These are phyloP conservation scores for Henricia sp. DNA, from an alignment of 53 echinoderm and acorn worm genomes.

Conservation along the genomic window DNA sequence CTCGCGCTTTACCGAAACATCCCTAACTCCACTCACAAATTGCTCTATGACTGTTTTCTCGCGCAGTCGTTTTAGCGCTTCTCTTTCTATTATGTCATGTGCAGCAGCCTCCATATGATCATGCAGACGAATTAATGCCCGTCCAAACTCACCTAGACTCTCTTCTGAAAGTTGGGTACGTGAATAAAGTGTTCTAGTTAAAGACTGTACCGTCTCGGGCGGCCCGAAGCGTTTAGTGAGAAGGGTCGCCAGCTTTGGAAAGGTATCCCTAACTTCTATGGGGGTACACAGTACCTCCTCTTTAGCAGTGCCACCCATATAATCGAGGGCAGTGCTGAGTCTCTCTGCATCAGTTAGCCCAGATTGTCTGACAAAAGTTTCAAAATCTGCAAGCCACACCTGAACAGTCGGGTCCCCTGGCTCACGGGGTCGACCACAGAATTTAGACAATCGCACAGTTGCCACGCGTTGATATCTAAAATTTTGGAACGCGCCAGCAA, in stretches of 20 bases:
- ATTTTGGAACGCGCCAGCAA: slow-evolving; percentile 8
- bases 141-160: not conserved
- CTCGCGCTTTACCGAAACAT: slow-evolving; percentile 53
- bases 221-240: slow-evolving; percentile 2
- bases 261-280: not conserved
- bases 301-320: not conserved
- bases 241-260: not conserved
- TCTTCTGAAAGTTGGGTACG: not conserved
- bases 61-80: not conserved
- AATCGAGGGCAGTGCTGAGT: slow-evolving; percentile 17
- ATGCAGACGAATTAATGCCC: not conserved
- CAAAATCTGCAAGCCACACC: slow-evolving; percentile 9
- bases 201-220: not conserved
- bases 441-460: not conserved
- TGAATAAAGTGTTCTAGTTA: not conserved
- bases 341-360: slow-evolving; percentile 14
- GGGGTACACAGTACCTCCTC: not conserved
- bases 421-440: slow-evolving; percentile 5
- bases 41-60: slow-evolving; percentile 21
- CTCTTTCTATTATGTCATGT: not conserved
- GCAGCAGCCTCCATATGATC: slow-evolving; percentile 9
- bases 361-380: slow-evolving; percentile 1
- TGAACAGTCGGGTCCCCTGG: slow-evolving; percentile 9
- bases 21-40: slow-evolving; percentile 54
- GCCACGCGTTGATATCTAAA: slow-evolving; percentile 7